phyloP scores from a whole-genome alignment of 2,797 vertebrate species.

The Scolopax bukidnonensis region DNA sequence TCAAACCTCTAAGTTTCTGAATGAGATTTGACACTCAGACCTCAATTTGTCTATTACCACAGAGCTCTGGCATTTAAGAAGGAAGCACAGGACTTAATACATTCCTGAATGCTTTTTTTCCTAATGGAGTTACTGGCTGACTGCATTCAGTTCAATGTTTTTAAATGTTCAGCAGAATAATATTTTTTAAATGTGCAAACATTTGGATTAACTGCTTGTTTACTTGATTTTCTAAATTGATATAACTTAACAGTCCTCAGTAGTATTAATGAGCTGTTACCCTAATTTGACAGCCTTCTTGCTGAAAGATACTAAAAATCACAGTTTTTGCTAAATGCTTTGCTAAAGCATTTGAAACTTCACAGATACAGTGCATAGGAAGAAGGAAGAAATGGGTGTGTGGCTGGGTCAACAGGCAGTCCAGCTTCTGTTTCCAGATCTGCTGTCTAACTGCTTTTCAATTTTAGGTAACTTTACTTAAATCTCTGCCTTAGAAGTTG shows the following conservation, averaged over 20 bases:
- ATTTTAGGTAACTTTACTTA: not conserved
- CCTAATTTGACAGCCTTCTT: not conserved
- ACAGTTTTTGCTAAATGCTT: not conserved
- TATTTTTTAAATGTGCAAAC: not conserved
- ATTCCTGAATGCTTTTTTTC: not conserved
- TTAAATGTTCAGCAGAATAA: not conserved
- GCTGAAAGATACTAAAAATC: not conserved
- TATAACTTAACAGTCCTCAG: not conserved
- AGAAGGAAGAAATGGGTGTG: not conserved
- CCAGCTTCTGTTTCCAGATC: not conserved
- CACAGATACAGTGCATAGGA: not conserved
- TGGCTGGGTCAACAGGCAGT: not conserved
- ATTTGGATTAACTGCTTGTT: not conserved
- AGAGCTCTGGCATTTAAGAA: conserved; percentile 3
- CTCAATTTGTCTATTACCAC: not conserved
- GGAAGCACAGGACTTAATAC: not conserved
- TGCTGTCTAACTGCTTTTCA: not conserved
- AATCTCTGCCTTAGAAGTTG: not conserved
- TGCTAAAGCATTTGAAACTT: not conserved
- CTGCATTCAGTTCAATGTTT: not conserved
- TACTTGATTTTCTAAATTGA: not conserved
- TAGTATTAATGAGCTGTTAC: not conserved
- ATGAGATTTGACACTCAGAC: conserved; percentile 5
- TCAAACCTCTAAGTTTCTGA: not conserved
- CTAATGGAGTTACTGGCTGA: not conserved